Base-by-base conservation (phyloP, 1,140 invertebrate species). In the Belonocnema kinseyi region DNA sequence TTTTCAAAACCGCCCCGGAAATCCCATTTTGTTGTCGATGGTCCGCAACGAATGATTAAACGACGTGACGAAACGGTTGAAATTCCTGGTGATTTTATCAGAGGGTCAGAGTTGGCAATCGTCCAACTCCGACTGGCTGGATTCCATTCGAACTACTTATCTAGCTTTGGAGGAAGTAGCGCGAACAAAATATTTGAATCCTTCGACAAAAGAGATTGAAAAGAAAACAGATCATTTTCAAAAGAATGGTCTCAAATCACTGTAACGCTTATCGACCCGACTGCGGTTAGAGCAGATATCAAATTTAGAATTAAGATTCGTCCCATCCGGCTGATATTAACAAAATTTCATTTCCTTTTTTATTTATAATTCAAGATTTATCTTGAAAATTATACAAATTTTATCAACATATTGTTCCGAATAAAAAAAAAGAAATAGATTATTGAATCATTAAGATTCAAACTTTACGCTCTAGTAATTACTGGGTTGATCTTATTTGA, bases 51-150 rank as follows among this genome's bases (percentile, higher is more conserved):
- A 66, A 40, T 66, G 14, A 66, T 40, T 40, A 40, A 66, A 66
- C 61, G 26, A 40, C 61, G 61, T 66, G 61, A 26, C 61, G 61
- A 66, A 66, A 66, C 16, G 40, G 61, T 46, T 33, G 61, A 66
- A 66, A 66, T 66, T 66, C 61, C 61, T 66, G 61, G 14, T 66
- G 61, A 66, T 66, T 66, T 66, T 66, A 66, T 66, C 61, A 66
- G 61, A 14, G 26, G 14, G 26, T 40, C 21, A 46, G 4, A 14
- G 12, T 61, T 33, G 61, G 61, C 61, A 66, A n/a, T 6, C 40
- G 14, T 14, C 61, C 61, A 66, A 66, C 33, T 66, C 40, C 40
- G 26, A 26, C 58, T 66, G 58, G 26, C 58, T 66, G 61, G 26
- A 66, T 66, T 66, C 61, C 40, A 66, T 66, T 66, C 61, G 46